A percentile compares a stretch with the other conserved stretches of the same genome.
Conservation (phyloP, 1,140 invertebrate genomes). For the Archivesica marissinica region DNA sequence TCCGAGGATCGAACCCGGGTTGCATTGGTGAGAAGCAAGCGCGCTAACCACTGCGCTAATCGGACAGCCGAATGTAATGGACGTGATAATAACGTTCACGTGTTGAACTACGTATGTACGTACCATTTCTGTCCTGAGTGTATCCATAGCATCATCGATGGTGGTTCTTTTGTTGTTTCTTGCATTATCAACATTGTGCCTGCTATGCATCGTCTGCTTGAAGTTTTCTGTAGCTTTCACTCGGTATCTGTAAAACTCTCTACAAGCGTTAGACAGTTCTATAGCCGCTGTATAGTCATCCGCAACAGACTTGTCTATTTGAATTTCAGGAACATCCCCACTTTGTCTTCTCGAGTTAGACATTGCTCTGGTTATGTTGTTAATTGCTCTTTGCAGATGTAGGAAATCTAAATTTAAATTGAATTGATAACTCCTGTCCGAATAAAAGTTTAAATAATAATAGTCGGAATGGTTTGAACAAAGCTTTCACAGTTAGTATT, state of each 20-base stretch:
- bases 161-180: slow-evolving; percentile 60
- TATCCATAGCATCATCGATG: slow-evolving; percentile 73
- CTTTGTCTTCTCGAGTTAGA: slow-evolving; percentile 12
- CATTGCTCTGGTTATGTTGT: background rate
- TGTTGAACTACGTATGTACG: too few species aligned
- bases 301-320: background rate
- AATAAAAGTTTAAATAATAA: background rate
- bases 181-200: slow-evolving; percentile 13
- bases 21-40: too few species aligned
- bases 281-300: slow-evolving; percentile 78
- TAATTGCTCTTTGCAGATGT: background rate
- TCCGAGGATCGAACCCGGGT: too few species aligned
- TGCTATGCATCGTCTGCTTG: slow-evolving; percentile 57
- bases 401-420: background rate
- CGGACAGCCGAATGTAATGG: too few species aligned
- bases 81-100: too few species aligned
- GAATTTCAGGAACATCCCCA: slow-evolving; percentile 42
- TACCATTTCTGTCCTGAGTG: slow-evolving; percentile 74
- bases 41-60: too few species aligned
- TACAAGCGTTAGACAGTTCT: slow-evolving; percentile 76
- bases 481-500: background rate
- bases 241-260: slow-evolving; percentile 75
- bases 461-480: background rate
- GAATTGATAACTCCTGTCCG: too few species aligned
- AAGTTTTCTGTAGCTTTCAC: slow-evolving; percentile 69